phyloP scores from a whole-genome alignment of 2,113 vertebrate species.

The Cochlearius cochlearius region DNA sequence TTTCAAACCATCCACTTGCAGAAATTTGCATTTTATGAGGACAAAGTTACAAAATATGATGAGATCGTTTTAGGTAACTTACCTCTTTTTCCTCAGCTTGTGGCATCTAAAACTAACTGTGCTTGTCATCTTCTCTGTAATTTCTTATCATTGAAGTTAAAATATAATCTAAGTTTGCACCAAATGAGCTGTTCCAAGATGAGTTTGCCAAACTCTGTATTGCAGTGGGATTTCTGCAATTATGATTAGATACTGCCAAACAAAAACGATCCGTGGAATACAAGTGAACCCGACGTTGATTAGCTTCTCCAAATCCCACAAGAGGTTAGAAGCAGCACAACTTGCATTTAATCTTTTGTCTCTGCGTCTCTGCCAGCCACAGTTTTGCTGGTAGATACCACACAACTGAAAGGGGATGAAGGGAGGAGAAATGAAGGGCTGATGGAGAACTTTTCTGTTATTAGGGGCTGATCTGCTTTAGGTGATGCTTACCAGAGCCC shows the following conservation, averaged over 20 bases:
- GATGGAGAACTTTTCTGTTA: not conserved
- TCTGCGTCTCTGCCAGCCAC: not conserved
- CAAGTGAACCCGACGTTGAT: not conserved
- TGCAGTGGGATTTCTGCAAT: conserved; percentile 1
- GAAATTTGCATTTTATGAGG: conserved; percentile 43
- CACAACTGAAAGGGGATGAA: not conserved
- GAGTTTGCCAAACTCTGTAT: conserved; percentile 9
- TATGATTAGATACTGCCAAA: not conserved
- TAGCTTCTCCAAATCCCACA: not conserved
- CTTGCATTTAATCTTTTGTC: not conserved
- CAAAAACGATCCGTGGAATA: conserved; percentile 5
- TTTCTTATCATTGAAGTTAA: conserved; percentile 20
- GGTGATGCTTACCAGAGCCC: not conserved
- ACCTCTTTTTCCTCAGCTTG: conserved; percentile 3
- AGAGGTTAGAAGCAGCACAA: not conserved
- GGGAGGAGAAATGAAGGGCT: not conserved
- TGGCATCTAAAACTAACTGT: not conserved
- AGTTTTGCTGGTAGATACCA: not conserved
- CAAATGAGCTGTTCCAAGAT: conserved; percentile 1
- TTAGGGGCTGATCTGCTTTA: not conserved
- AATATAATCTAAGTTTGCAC: conserved; percentile 19
- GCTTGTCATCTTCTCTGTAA: not conserved
- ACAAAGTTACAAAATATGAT: not conserved
- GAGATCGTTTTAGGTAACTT: not conserved
- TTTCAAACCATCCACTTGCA: not conserved